Percentiles rank a stretch among this genome's conserved stretches.
Conservation (phyloP, 2,113 vertebrate species). For the Perccottus glenii region DNA sequence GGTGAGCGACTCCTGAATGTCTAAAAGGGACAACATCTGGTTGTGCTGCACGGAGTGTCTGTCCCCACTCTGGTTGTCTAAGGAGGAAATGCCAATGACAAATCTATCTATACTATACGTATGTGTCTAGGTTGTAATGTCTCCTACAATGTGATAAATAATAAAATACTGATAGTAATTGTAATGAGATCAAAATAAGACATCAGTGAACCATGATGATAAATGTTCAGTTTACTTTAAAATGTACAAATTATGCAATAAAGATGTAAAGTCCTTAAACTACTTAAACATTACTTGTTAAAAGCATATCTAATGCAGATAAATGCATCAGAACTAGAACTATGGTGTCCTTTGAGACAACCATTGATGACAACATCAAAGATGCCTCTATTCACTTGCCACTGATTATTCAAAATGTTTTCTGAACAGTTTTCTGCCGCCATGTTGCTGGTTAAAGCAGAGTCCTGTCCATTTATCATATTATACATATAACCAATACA, state of each 20-base stretch:
- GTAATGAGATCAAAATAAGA: too few relatives aligned
- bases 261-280: too few relatives aligned
- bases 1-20: neutral
- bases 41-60: neutral
- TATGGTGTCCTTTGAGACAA: too few relatives aligned
- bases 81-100: neutral
- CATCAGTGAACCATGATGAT: too few relatives aligned
- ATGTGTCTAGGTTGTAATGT: neutral
- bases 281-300: too few relatives aligned
- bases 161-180: neutral
- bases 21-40: neutral
- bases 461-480: neutral
- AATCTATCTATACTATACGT: neutral
- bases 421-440: neutral
- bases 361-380: too few relatives aligned
- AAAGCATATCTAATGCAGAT: too few relatives aligned
- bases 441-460: neutral
- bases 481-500: slow-evolving; percentile 11
- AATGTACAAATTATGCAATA: too few relatives aligned
- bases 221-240: too few relatives aligned
- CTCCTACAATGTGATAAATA: neutral
- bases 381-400: too few relatives aligned
- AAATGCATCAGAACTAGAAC: too few relatives aligned
- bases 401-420: neutral
- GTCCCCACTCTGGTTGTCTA: neutral